phyloP scores from a whole-genome alignment of 2,113 vertebrate genomes.

The Turnix velox region DNA sequence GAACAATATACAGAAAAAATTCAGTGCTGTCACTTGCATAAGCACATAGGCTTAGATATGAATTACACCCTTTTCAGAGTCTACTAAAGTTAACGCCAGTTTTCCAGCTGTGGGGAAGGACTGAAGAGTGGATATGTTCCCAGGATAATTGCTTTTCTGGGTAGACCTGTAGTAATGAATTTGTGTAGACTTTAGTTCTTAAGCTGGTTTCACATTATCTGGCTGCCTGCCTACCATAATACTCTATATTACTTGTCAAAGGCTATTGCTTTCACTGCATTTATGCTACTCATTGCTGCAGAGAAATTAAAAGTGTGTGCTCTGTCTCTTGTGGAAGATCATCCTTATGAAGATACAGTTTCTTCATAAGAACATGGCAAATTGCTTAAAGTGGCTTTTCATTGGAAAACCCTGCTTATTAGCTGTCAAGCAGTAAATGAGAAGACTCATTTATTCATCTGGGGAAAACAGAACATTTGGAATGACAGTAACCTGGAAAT shows the following conservation, averaged over 20 bases:
- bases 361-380: neutral
- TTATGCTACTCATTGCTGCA: neutral
- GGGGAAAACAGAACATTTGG: neutral
- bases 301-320: neutral
- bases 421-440: neutral
- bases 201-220: neutral
- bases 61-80: neutral
- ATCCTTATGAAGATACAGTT: neutral
- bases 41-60: neutral
- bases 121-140: neutral
- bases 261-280: neutral
- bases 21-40: neutral
- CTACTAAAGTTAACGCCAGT: neutral
- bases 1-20: neutral
- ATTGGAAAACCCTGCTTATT: neutral
- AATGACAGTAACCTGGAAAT: neutral
- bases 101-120: neutral
- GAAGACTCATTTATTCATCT: neutral
- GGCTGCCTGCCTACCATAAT: neutral
- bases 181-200: neutral
- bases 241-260: neutral
- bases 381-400: neutral
- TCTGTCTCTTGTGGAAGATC: neutral
- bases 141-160: neutral
- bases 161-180: neutral